These are phyloP conservation scores for Oncorhynchus kisutch DNA, from an alignment of 2,113 vertebrate genomes.

Conservation along the genomic window DNA sequence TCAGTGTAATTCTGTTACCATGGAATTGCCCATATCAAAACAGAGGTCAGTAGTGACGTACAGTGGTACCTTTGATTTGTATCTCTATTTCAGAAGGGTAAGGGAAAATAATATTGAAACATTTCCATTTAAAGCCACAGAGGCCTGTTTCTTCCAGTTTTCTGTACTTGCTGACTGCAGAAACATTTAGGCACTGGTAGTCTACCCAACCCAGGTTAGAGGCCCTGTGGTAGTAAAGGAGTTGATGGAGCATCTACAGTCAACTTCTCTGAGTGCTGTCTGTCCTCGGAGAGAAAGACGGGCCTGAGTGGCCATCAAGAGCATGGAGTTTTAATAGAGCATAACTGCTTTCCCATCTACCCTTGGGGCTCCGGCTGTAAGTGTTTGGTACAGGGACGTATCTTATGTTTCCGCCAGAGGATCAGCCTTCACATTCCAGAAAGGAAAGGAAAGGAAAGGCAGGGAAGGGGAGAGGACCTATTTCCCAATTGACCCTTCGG, in stretches of 20 bases:
- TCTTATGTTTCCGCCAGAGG: background rate
- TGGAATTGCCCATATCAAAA: too few species aligned
- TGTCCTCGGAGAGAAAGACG: background rate
- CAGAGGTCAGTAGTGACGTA: too few species aligned
- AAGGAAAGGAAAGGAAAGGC: background rate
- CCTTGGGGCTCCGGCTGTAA: background rate
- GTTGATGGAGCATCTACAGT: background rate
- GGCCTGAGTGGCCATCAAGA: background rate
- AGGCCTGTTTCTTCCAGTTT: background rate
- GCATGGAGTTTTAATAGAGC: background rate
- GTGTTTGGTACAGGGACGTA: background rate
- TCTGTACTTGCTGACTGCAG: background rate
- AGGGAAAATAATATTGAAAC: too few species aligned
- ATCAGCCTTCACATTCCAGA: conserved; percentile 3
- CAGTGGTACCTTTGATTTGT: too few species aligned
- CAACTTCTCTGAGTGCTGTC: background rate
- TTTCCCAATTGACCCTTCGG: background rate
- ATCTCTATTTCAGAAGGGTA: too few species aligned
- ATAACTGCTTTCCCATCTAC: conserved; percentile 18
- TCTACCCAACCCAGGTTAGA: background rate
- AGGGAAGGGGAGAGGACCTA: background rate
- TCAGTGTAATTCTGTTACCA: background rate
- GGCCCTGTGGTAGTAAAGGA: background rate
- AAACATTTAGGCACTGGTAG: background rate
- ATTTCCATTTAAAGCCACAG: too few species aligned